Conservation (phyloP, 2,797 vertebrate genomes). For the Syngnathus rostellatus region DNA sequence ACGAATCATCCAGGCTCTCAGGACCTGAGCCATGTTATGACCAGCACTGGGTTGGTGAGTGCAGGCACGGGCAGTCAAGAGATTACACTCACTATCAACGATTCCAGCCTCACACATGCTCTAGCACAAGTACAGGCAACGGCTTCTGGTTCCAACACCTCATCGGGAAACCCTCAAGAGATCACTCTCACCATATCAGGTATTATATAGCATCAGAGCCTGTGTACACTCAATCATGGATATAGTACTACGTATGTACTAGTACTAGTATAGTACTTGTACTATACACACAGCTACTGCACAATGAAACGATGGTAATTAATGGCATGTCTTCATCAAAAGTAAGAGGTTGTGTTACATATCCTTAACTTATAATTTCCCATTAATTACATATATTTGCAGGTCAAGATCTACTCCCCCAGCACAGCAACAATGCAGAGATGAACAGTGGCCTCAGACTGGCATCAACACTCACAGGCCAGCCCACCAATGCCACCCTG, state of each 20-base stretch:
- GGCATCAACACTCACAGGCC: conserved; percentile 64
- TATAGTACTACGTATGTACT: too few relatives aligned
- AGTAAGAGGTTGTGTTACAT: background rate
- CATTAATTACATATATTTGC: conserved; percentile 1
- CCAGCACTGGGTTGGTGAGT: conserved; percentile 74
- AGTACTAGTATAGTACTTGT: background rate
- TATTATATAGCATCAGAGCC: conserved; percentile 31
- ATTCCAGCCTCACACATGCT: conserved; percentile 87
- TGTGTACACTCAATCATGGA: background rate
- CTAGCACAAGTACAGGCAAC: conserved; percentile 83
- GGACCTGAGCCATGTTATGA: conserved; percentile 86
- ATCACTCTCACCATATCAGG: conserved; percentile 98
- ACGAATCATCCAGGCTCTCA: conserved; percentile 71
- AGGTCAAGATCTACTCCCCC: conserved; percentile 83
- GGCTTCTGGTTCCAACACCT: conserved; percentile 54
- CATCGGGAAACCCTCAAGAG: conserved; percentile 80
- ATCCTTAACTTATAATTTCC: background rate
- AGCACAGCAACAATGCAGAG: conserved; percentile 67
- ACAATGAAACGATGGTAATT: too few relatives aligned
- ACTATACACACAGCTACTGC: background rate
- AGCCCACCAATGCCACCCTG: conserved; percentile 66
- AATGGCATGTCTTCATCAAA: too few relatives aligned
- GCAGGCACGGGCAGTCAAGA: conserved; percentile 75
- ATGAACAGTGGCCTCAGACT: conserved; percentile 72
- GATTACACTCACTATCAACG: conserved; percentile 96